Base-by-base conservation (phyloP, 2,888 invertebrate genomes). In the Linnaemya vulpina region DNA sequence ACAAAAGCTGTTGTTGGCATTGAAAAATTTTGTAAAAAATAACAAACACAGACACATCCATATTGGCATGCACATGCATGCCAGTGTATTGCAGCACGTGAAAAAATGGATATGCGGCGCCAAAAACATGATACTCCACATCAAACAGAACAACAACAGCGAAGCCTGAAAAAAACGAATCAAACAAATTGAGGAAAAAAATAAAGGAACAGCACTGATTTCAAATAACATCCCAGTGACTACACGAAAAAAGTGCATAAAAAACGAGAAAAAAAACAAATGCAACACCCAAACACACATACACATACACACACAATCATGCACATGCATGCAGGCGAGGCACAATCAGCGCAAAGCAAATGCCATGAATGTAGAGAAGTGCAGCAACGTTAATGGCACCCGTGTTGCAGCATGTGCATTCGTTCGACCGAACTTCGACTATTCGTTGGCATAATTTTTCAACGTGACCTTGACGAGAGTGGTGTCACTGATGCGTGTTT, bases 371-470 rank as follows among this genome's bases (percentile, higher is more conserved):
- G 65, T 51, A 63, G 58, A 79, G 30, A 85, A 85, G 75, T 82
- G 85, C 85, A 85, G 58, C 77, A 65, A 65, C 82, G 78, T 78
- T 85, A 71, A 85, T 85, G 82, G 82, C 25, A 78, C 30, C 80
- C 84, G 77, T 81, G 84, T 73, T 77, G 81, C 81, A 76, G 84
- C 80, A 84, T 84, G 73, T 83, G 77, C 77, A 83, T 83, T 83
- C 74, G 78, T 73, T 83, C 74, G 77, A 77, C 43, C 78, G 73
- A 83, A 74, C 74, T 70, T 75, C 40, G 84, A 79, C 73, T 84
- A 84, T 77, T 81, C 81, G 84, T 84, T 84, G 86, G 86, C 86
- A 86, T 86, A 86, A 86, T 86, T 86, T 86, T 81, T 78, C 79
- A 78, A 75, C 85, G 67, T 86, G 86, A 86, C 86, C 86, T 86